Base-by-base conservation (phyloP, 2,113 vertebrate species). In the Brachypodius melanocephalos region DNA sequence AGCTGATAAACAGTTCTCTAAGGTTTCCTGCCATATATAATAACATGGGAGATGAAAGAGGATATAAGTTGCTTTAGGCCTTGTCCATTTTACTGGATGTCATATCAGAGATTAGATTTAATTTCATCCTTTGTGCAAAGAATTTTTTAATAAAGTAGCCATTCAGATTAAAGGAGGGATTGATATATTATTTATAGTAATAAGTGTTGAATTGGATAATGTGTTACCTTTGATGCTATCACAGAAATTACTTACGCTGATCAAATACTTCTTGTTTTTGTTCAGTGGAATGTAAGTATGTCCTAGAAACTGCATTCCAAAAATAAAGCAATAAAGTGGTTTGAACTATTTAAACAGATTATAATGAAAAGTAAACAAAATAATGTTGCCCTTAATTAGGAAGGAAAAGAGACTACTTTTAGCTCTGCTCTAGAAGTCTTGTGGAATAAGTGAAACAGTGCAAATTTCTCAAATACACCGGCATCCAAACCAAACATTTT, bases 141-240 rank as follows among this genome's bases (percentile, higher is more conserved):
- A 57, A 14, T 67, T 93, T 97, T 96, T 92, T 80, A 97, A 95
- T 97, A 94, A 95, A 88, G 49, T 81, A 61, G 85, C 90, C 34
- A 8, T 88, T 74, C 62, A 93, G 85, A 88, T 88, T 94, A 92
- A 95, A 94, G 85, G 71, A 75, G 55, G 91, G 83, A 69, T 82
- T 28, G 62, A 88, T 88, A 63, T 88, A 81, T 89, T 94, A 80
- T 92, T 86, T 49, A 72, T 81, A 79, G n/a, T 38, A 91, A 65
- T 83, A 73, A 84, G 29, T 90, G 52, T 85, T 90, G 84, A 63
- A 89, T 66, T 72, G 54, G 58, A 58, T 92, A 82, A 96, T 89
- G 45, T 77, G 68, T 83, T 89, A 62, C 36, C 61, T 87, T 78
- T 95, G 87, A 79, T 95, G 81, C 43, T 81, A 93, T 94, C 55